These are phyloP conservation scores for Andrena haemorrhoa DNA, from an alignment of 2,888 invertebrate species.

Conservation along the genomic window DNA sequence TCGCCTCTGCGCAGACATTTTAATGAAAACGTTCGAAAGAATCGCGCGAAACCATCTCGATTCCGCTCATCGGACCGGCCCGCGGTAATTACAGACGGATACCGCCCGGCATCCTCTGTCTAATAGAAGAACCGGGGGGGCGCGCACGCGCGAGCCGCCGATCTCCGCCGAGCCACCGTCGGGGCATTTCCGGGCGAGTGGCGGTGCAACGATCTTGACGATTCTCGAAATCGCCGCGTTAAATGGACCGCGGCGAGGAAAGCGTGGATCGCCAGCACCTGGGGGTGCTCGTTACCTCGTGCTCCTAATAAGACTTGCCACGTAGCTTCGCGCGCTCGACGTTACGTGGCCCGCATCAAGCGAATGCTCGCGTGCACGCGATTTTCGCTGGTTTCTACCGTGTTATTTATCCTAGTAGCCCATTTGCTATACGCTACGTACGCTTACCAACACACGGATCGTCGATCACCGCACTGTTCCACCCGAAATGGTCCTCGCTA, in stretches of 20 bases:
- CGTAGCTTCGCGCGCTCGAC: not conserved
- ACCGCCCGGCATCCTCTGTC: conserved; percentile 4
- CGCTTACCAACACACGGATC: no score
- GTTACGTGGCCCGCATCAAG: not conserved
- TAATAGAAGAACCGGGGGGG: not conserved
- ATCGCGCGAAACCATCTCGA: conserved; percentile 52
- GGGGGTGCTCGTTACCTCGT: conserved; percentile 25
- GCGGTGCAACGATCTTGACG: conserved; percentile 1
- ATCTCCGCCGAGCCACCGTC: not conserved
- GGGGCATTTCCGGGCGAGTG: conserved; percentile 21
- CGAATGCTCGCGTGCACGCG: conserved; percentile 5
- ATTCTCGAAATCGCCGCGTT: conserved; percentile 14
- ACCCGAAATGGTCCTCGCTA: not conserved
- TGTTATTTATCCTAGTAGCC: not conserved
- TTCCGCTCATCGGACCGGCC: conserved; percentile 23
- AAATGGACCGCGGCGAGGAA: conserved; percentile 25
- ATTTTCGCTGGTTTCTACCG: conserved; percentile 6
- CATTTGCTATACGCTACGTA: not conserved
- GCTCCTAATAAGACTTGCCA: conserved; percentile 23
- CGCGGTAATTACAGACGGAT: conserved; percentile 43
- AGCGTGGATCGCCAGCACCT: conserved; percentile 33
- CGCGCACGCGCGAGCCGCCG: conserved; percentile 5
- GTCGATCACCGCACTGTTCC: no score
- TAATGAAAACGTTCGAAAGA: conserved; percentile 58
- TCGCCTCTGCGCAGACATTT: conserved; percentile 29